These are phyloP conservation scores for Physocephala rufipes DNA, from an alignment of 2,888 invertebrate genomes.

Conservation along the genomic window DNA sequence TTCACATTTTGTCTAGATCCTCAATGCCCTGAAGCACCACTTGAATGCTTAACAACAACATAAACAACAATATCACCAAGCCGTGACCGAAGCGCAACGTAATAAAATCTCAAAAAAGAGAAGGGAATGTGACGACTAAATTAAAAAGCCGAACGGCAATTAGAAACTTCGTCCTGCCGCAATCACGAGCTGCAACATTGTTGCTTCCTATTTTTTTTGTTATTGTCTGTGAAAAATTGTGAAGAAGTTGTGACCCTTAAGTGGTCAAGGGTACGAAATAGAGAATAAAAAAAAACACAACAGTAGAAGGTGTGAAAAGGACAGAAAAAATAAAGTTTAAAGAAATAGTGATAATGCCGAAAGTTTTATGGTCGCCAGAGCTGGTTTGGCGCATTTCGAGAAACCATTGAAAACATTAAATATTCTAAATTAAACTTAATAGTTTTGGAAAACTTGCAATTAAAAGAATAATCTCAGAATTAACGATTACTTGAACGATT, in stretches of 20 bases:
- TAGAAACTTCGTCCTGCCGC: conserved; percentile 33
- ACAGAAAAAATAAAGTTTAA: background rate
- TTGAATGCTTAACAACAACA: conserved; percentile 6
- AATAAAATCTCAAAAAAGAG: background rate
- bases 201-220: background rate
- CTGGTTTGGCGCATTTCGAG: no score
- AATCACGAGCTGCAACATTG: background rate
- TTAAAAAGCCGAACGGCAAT: conserved; percentile 37
- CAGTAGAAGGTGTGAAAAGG: background rate
- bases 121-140: conserved; percentile 33
- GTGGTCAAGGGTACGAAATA: background rate
- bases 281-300: background rate
- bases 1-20: conserved; percentile 9
- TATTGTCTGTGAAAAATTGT: conserved; percentile 1
- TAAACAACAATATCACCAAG: background rate
- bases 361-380: no score
- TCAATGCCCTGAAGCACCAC: conserved; percentile 8
- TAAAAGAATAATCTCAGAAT: no score
- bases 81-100: conserved; percentile 7
- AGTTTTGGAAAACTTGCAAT: no score
- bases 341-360: no score
- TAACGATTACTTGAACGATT: no score
- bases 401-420: no score
- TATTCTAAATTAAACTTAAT: no score
- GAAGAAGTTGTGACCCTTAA: conserved; percentile 9